A percentile compares a stretch with the other conserved stretches of the same genome.
These are phyloP conservation scores for Anticlea derivata DNA, from an alignment of 2,888 invertebrate species.

Conservation along the genomic window DNA sequence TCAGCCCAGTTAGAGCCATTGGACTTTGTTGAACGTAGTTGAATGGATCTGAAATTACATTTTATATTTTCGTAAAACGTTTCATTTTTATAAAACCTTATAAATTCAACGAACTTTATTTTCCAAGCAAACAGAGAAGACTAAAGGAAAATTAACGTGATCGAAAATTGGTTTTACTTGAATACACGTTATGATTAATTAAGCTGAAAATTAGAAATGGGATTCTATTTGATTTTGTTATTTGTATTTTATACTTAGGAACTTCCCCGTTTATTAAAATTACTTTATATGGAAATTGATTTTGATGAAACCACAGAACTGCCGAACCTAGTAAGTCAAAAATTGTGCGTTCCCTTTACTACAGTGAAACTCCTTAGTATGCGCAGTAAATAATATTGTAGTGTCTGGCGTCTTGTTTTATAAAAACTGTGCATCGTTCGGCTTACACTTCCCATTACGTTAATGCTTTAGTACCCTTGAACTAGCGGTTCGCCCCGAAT, in stretches of 20 bases:
- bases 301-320: too few species aligned
- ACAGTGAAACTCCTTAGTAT: too few species aligned
- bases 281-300: too few species aligned
- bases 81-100: conserved; percentile 3
- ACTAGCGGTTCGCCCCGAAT: too few species aligned
- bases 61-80: neutral
- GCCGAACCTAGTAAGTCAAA: too few species aligned
- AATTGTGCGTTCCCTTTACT: neutral
- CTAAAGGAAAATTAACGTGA: conserved; percentile 2
- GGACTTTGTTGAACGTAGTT: conserved; percentile 1
- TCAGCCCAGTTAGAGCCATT: conserved; percentile 1
- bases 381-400: too few species aligned
- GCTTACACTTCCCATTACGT: too few species aligned
- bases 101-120: neutral
- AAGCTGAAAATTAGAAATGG: neutral
- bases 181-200: neutral
- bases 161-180: neutral
- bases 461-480: too few species aligned
- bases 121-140: conserved; percentile 8
- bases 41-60: conserved; percentile 7
- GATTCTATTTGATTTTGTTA: neutral
- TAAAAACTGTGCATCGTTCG: too few species aligned
- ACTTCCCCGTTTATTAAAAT: neutral
- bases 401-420: too few species aligned
- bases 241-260: neutral